Percentiles rank a stretch among this genome's conserved stretches.
Evolutionary conservation across 2,113 vertebrate species (phyloP).

Genomic region (Corythornis cristatus): DNA sequence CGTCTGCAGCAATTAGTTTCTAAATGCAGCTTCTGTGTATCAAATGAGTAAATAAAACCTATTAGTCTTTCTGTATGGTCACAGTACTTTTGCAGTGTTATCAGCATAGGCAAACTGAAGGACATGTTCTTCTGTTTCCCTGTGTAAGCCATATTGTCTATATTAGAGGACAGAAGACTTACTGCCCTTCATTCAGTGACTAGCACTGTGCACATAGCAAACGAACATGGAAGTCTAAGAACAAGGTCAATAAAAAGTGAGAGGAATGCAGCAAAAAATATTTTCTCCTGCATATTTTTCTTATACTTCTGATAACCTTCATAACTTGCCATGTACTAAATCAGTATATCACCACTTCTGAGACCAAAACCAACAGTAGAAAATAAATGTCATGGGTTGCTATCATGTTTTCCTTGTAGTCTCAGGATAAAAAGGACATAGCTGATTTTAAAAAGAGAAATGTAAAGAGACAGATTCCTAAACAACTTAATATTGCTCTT

Average conservation of each 20-base stretch:
- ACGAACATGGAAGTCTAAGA: not conserved
- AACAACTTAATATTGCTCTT: not conserved
- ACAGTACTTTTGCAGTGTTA: not conserved
- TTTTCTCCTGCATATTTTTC: slow-evolving; percentile 31
- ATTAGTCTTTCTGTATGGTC: not conserved
- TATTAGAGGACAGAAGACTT: not conserved
- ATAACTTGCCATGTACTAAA: not conserved
- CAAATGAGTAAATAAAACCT: not conserved
- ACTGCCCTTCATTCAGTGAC: not conserved
- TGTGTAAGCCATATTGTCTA: not conserved
- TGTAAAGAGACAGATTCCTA: not conserved
- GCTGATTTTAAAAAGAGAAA: not conserved
- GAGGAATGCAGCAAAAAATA: slow-evolving; percentile 39
- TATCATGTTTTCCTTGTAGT: not conserved
- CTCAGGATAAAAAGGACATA: not conserved
- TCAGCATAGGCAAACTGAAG: not conserved
- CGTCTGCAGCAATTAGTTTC: not conserved
- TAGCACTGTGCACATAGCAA: not conserved
- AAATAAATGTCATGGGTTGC: not conserved
- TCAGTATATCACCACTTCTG: slow-evolving; percentile 5
- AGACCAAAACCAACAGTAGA: not conserved
- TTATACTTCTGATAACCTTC: slow-evolving; percentile 1
- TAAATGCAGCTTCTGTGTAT: not conserved
- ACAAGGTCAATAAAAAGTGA: not conserved
- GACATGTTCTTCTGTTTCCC: not conserved